Percentiles rank a stretch among this genome's conserved stretches.
These are phyloP conservation scores for Clitarchus hookeri DNA, from an alignment of 2,888 invertebrate species.

Conservation along the genomic window DNA sequence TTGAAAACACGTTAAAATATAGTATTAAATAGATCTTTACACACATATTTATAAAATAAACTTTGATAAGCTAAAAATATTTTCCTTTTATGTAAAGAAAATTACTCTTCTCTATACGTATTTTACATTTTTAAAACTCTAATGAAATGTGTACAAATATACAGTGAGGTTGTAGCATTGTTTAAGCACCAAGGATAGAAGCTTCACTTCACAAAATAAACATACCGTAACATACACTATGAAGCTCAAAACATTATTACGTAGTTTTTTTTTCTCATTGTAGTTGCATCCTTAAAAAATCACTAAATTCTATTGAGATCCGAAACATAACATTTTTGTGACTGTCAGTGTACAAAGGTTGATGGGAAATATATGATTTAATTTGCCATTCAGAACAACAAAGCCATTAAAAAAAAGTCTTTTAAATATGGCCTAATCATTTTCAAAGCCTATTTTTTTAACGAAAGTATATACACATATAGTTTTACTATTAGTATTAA, in stretches of 20 bases:
- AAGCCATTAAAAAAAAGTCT: background rate
- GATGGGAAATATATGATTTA: background rate
- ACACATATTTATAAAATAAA: conserved; percentile 21
- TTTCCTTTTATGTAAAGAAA: conserved; percentile 12
- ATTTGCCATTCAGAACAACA: conserved; percentile 28
- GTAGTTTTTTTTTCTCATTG: background rate
- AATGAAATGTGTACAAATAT: conserved; percentile 26
- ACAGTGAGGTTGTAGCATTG: conserved; percentile 30
- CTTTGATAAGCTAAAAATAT: conserved; percentile 17
- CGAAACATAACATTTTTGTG: background rate
- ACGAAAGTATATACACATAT: conserved; percentile 1
- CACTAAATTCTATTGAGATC: background rate
- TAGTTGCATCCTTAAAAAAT: background rate
- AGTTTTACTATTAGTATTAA: conserved; percentile 22
- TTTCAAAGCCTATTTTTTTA: background rate
- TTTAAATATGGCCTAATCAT: background rate
- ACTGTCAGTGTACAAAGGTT: background rate
- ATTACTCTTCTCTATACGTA: conserved; percentile 16
- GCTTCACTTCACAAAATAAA: conserved; percentile 27
- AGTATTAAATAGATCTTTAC: conserved; percentile 19
- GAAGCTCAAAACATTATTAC: background rate
- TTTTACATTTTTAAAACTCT: conserved; percentile 25
- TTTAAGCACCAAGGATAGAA: conserved; percentile 38
- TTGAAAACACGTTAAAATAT: conserved; percentile 18
- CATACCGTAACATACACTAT: background rate